Evolutionary conservation across 2,888 invertebrate species (phyloP).

Genomic region (Lasioglossum lativentre): DNA sequence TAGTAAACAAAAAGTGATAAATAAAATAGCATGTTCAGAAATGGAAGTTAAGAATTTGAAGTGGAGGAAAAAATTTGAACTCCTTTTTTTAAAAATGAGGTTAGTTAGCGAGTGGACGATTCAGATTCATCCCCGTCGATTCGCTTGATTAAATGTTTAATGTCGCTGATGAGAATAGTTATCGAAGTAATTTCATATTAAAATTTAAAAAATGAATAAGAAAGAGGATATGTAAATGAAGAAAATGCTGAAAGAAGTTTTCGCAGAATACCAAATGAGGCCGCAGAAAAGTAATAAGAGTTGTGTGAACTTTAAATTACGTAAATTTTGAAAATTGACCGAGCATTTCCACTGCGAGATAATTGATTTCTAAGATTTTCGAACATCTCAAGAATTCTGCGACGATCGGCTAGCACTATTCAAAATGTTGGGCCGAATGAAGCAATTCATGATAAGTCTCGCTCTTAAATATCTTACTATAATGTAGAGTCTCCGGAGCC

Average conservation of each 20-base stretch:
- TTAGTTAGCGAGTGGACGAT: too few species aligned
- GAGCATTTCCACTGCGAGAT: neutral
- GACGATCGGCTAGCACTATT: neutral
- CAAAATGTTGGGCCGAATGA: neutral
- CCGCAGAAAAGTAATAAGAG: neutral
- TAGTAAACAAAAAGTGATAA: too few species aligned
- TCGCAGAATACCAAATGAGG: neutral
- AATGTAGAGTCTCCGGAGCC: constrained; percentile 18
- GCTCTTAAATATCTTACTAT: neutral
- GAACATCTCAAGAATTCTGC: neutral
- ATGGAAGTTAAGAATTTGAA: too few species aligned
- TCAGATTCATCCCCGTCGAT: neutral
- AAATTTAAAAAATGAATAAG: neutral
- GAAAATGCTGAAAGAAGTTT: neutral
- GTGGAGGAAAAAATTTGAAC: too few species aligned
- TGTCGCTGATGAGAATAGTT: neutral
- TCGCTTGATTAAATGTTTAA: neutral
- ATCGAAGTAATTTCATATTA: neutral
- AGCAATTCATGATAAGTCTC: neutral
- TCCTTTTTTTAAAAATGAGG: too few species aligned
- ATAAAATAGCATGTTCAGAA: too few species aligned
- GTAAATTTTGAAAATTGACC: neutral
- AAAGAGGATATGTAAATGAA: neutral
- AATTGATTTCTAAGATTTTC: neutral
- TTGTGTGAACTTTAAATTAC: neutral